A percentile compares a stretch with the other conserved stretches of the same genome.
These are phyloP conservation scores for Brachionus rotundiformis DNA, from an alignment of 1,140 invertebrate genomes.

Conservation along the genomic window DNA sequence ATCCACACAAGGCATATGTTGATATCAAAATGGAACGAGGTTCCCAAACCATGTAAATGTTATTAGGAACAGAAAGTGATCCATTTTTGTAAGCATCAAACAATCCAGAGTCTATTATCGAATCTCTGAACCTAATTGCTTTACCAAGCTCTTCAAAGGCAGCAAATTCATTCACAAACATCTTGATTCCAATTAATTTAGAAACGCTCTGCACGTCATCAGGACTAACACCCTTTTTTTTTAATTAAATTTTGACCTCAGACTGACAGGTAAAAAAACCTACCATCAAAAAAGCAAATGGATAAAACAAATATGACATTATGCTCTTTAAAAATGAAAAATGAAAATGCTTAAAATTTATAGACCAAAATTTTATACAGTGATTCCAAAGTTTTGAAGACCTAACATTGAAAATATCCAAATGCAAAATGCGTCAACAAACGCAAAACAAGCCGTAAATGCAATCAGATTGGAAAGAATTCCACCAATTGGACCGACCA, in stretches of 20 bases:
- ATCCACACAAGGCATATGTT: constrained; percentile 91
- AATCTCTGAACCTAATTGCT: constrained; percentile 7
- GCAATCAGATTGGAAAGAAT: constrained; percentile 50
- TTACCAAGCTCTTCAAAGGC: constrained; percentile 28
- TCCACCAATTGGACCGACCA: not conserved
- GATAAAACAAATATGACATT: constrained; percentile 50
- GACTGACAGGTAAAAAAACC: not conserved
- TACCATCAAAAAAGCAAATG: constrained; percentile 51
- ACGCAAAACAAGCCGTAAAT: constrained; percentile 47
- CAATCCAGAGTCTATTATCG: not conserved
- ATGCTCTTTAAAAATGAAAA: constrained; percentile 32
- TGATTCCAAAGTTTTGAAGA: constrained; percentile 24
- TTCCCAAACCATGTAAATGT: constrained; percentile 57
- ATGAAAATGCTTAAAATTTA: too few species aligned
- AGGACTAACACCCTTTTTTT: constrained; percentile 7
- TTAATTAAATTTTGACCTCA: not conserved
- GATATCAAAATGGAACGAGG: constrained; percentile 76
- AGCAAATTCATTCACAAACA: constrained; percentile 50
- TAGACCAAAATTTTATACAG: too few species aligned
- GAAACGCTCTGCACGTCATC: constrained; percentile 10
- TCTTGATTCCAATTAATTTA: constrained; percentile 52
- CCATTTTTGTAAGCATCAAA: constrained; percentile 36
- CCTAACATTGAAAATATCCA: constrained; percentile 34
- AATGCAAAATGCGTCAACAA: constrained; percentile 32
- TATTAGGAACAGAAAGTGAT: not conserved